These are phyloP conservation scores for Nyleta sp. DNA, from an alignment of 2,888 invertebrate species.

Conservation along the genomic window DNA sequence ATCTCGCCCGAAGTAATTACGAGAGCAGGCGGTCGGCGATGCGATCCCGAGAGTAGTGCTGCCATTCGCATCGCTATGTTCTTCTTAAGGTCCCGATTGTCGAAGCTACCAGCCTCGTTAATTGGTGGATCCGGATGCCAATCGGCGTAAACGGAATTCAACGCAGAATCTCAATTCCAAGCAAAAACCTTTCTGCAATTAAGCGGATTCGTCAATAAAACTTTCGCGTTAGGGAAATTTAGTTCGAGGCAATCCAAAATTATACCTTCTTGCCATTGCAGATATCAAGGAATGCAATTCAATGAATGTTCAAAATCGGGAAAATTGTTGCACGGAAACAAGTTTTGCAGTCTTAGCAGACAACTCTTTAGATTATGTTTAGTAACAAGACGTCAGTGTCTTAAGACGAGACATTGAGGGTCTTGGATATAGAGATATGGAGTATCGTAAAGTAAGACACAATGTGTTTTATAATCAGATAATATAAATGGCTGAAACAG, in stretches of 20 bases:
- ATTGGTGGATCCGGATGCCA: conserved; percentile 67
- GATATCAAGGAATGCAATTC: not conserved
- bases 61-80: conserved; percentile 67
- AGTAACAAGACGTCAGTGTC: no score
- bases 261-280: not conserved
- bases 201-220: conserved; percentile 37
- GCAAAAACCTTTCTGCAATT: conserved; percentile 47
- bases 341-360: conserved; percentile 45
- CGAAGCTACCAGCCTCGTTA: conserved; percentile 63
- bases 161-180: conserved; percentile 49
- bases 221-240: conserved; percentile 7
- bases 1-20: conserved; percentile 69
- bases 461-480: no score
- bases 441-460: no score
- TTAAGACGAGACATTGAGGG: no score
- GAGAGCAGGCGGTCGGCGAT: conserved; percentile 62
- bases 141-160: conserved; percentile 63
- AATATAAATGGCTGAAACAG: no score
- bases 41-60: conserved; percentile 54
- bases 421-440: no score
- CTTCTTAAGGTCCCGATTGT: conserved; percentile 65
- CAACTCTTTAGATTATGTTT: conserved; percentile 40
- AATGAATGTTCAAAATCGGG: not conserved
- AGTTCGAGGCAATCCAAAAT: not conserved
- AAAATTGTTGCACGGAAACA: conserved; percentile 4